Percentiles rank a stretch among this genome's conserved stretches.
Evolutionary conservation across 2,113 vertebrate genomes (phyloP).

Genomic region (Cryptomyrus ogoouensis): DNA sequence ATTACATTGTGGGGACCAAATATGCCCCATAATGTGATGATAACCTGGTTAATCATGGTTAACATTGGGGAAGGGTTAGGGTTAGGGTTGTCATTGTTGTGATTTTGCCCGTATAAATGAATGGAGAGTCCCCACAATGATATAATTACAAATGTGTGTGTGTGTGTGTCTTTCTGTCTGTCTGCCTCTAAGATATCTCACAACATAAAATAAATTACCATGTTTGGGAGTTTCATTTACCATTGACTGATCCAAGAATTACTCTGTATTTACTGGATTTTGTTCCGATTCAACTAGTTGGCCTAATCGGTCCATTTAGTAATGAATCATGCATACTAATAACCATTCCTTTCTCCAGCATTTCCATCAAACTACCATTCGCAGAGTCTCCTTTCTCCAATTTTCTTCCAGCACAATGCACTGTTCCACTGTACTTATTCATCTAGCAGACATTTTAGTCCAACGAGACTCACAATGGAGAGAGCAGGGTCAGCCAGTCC

Average conservation of each 20-base stretch:
- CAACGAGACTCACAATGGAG: neutral
- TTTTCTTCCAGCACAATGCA: neutral
- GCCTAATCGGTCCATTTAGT: neutral
- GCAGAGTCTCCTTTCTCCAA: neutral
- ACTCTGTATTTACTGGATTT: neutral
- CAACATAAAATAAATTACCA: neutral
- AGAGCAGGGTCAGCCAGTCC: neutral
- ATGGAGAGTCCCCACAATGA: too few relatives aligned
- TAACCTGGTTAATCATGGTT: too few relatives aligned
- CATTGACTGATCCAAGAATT: neutral
- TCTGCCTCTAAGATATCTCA: neutral
- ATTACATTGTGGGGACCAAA: neutral
- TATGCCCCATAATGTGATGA: neutral
- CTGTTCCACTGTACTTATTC: neutral
- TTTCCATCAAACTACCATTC: neutral
- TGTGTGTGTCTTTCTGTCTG: neutral
- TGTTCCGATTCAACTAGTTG: neutral
- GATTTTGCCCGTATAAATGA: too few relatives aligned
- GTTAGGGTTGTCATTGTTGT: too few relatives aligned
- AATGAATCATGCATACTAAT: neutral
- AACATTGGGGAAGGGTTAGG: too few relatives aligned
- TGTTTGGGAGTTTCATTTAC: neutral
- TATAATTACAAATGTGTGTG: neutral
- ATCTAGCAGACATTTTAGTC: neutral
- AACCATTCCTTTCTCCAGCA: neutral